Conservation (phyloP, 2,113 vertebrate genomes). For the Melanocharis versteri region DNA sequence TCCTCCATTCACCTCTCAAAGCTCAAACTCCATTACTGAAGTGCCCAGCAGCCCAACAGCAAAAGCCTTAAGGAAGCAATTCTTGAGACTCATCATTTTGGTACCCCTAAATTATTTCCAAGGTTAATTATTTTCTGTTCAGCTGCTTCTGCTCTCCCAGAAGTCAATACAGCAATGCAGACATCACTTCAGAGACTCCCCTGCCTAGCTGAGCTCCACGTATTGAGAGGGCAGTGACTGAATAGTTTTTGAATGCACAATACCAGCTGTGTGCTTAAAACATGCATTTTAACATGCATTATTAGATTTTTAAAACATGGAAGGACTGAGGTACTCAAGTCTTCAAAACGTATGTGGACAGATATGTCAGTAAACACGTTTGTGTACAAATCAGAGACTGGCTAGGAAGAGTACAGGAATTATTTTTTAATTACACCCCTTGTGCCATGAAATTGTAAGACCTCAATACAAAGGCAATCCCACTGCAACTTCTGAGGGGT, state of each 20-base stretch:
- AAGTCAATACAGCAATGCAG: not conserved
- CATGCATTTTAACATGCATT: not conserved
- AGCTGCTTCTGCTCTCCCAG: not conserved
- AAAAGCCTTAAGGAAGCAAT: not conserved
- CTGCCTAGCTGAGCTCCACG: not conserved
- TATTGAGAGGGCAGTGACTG: not conserved
- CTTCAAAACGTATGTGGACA: not conserved
- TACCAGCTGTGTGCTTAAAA: not conserved
- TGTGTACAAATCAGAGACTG: not conserved
- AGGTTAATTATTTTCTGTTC: not conserved
- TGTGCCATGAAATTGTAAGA: not conserved
- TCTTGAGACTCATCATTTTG: not conserved
- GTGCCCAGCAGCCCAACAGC: not conserved
- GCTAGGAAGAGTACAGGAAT: not conserved
- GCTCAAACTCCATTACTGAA: not conserved
- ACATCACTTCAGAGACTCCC: not conserved
- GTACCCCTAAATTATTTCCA: not conserved
- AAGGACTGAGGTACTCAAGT: not conserved
- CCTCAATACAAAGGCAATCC: not conserved
- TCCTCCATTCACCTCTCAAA: not conserved
- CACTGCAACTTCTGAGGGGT: not conserved
- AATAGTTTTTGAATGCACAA: not conserved
- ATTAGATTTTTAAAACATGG: not conserved
- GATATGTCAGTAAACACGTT: not conserved
- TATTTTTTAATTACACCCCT: not conserved